Percentiles rank a stretch among this genome's conserved stretches.
Evolutionary conservation across 2,113 vertebrate genomes (phyloP).

Genomic region (Ailuropoda melanoleuca): DNA sequence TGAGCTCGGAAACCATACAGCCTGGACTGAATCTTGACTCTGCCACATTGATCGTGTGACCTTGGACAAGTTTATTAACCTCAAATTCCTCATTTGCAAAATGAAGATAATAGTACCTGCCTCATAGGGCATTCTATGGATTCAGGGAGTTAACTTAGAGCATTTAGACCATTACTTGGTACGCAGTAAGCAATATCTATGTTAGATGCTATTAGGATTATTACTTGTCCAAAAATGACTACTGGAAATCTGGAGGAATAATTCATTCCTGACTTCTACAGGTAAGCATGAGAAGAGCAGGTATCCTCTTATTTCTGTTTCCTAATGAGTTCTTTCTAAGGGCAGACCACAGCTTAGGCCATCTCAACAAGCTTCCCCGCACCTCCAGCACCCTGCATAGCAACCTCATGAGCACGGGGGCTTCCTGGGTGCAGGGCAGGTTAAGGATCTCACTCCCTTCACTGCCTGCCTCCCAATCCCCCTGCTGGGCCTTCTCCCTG

Average conservation of each 20-base stretch:
- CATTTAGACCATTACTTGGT: neutral
- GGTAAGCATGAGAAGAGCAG: neutral
- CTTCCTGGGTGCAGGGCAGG: neutral
- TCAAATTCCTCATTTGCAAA: slow-evolving; percentile 24
- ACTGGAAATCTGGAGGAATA: neutral
- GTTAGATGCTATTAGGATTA: neutral
- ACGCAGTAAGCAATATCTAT: neutral
- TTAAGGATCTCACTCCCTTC: neutral
- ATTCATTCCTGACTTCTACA: neutral
- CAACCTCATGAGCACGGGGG: neutral
- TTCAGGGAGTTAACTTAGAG: neutral
- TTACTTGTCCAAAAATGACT: neutral
- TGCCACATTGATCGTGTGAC: neutral
- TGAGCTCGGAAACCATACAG: neutral
- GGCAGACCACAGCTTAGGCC: neutral
- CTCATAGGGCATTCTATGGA: neutral
- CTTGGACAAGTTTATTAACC: neutral
- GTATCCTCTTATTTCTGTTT: neutral
- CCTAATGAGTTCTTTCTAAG: neutral
- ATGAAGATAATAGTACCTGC: neutral
- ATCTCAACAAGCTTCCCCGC: neutral
- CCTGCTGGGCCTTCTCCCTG: neutral
- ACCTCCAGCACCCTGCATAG: neutral
- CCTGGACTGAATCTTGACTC: neutral
- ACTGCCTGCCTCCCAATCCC: too few species aligned